A percentile compares a stretch with the other conserved stretches of the same genome.
These are phyloP conservation scores for Anorthoa munda DNA, from an alignment of 2,888 invertebrate species.

Conservation along the genomic window DNA sequence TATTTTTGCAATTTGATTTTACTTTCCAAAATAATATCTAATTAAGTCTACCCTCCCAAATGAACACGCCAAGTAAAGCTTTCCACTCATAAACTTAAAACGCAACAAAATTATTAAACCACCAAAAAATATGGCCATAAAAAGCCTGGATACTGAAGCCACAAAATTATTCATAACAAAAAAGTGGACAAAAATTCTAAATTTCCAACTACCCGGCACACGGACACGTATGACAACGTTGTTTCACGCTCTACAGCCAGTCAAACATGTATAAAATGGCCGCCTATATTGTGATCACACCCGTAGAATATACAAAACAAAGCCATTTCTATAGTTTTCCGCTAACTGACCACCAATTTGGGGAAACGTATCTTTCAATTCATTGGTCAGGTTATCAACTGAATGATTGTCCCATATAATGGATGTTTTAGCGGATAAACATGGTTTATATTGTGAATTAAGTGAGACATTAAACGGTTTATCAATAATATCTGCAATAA, in stretches of 20 bases:
- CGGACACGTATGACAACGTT: constrained; percentile 40
- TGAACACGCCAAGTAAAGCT: not conserved
- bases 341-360: constrained; percentile 21
- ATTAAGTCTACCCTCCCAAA: not conserved
- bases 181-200: constrained; percentile 28
- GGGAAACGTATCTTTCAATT: constrained; percentile 50
- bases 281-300: constrained; percentile 32
- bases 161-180: constrained; percentile 30
- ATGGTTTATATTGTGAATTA: not conserved
- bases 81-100: not conserved
- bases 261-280: constrained; percentile 63
- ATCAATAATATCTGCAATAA: not conserved
- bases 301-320: constrained; percentile 52
- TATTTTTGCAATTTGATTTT: not conserved
- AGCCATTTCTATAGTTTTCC: constrained; percentile 39
- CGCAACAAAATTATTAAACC: not conserved
- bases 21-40: not conserved
- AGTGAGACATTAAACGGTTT: not conserved
- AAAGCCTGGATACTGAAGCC: too few relatives aligned
- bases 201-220: constrained; percentile 27
- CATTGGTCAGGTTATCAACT: constrained; percentile 49
- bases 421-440: constrained; percentile 29
- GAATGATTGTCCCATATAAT: constrained; percentile 27
- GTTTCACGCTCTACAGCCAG: constrained; percentile 56
- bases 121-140: not conserved